Percentiles rank a stretch among this genome's conserved stretches.
phyloP scores from a whole-genome alignment of 2,888 invertebrate species.

The Sphaerophoria taeniata region DNA sequence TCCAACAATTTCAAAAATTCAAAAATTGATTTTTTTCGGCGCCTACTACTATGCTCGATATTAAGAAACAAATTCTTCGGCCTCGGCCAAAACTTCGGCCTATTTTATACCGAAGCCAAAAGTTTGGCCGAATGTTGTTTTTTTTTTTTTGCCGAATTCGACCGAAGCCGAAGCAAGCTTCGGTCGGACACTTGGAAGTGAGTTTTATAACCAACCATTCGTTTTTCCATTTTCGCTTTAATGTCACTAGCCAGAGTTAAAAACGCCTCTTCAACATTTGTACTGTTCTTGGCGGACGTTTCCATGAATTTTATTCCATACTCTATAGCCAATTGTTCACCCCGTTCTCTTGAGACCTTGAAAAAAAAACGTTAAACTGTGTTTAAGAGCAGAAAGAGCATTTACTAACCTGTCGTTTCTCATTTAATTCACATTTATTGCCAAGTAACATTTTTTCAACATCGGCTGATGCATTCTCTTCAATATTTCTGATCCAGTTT shows the following conservation, averaged over 20 bases:
- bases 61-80: too few species aligned
- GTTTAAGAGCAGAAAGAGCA: too few species aligned
- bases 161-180: too few species aligned
- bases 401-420: constrained; percentile 91
- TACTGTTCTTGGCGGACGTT: constrained; percentile 98
- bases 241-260: constrained; percentile 98
- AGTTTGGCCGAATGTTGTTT: too few species aligned
- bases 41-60: too few species aligned
- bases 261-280: constrained; percentile 99
- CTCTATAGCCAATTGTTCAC: constrained; percentile 98
- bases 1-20: too few species aligned
- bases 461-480: constrained; percentile 99
- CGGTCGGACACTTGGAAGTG: too few species aligned
- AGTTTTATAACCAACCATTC: constrained; percentile 88
- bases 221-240: constrained; percentile 99
- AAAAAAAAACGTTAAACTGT: neutral
- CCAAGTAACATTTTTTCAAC: constrained; percentile 99
- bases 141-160: too few species aligned
- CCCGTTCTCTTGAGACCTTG: constrained; percentile 96
- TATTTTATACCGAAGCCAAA: too few species aligned
- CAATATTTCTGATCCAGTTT: constrained; percentile 99
- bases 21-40: too few species aligned
- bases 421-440: constrained; percentile 99
- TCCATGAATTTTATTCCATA: constrained; percentile 99
- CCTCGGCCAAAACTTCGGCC: too few species aligned